Conservation (phyloP, 2,113 vertebrate genomes). For the Phalacrocorax carbo region DNA sequence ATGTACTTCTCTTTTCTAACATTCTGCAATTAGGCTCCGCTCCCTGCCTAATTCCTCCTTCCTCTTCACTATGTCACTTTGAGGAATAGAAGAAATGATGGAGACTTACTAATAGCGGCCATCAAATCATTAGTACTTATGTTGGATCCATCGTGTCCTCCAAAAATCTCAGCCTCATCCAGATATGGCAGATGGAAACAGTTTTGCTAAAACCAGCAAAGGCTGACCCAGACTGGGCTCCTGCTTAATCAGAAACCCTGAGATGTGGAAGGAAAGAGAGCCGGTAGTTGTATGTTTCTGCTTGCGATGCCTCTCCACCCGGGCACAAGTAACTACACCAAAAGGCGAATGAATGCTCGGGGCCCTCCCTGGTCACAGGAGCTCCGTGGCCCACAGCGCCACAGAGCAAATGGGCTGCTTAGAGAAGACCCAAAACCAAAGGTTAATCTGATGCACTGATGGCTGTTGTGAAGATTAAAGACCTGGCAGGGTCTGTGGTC, state of each 20-base stretch:
- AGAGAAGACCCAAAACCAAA: not conserved
- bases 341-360: fast-evolving
- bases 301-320: not conserved
- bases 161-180: not conserved
- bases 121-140: fast-evolving
- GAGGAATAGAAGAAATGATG: not conserved
- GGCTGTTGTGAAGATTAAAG: not conserved
- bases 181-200: fast-evolving
- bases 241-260: not conserved
- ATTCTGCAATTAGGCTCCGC: fast-evolving
- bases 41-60: not conserved
- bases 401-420: not conserved
- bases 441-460: not conserved
- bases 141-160: not conserved
- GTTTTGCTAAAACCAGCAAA: not conserved
- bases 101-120: not conserved
- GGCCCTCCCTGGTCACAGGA: fast-evolving
- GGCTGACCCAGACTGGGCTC: not conserved
- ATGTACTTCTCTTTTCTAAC: not conserved
- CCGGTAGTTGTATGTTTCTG: not conserved
- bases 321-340: not conserved
- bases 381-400: fast-evolving
- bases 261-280: not conserved
- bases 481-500: not conserved
- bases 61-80: fast-evolving